These are phyloP conservation scores for Rhizomys pruinosus DNA, from an alignment of 2,113 vertebrate genomes.

Conservation along the genomic window DNA sequence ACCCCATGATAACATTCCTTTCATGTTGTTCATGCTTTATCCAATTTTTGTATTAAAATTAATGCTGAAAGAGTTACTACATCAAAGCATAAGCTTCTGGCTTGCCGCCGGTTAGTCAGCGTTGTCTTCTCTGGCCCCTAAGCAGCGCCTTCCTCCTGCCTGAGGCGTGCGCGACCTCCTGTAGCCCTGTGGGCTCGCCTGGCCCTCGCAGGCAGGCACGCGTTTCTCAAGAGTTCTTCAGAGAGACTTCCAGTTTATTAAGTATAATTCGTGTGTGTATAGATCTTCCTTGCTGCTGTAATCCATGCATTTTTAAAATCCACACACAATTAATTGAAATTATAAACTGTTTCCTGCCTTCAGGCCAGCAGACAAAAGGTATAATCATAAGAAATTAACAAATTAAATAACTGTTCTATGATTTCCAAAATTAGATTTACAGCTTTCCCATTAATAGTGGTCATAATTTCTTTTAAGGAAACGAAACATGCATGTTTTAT, in stretches of 20 bases:
- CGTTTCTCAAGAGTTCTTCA: neutral
- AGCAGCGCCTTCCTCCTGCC: no score
- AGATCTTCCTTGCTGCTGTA: neutral
- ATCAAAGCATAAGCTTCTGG: neutral
- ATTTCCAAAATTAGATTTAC: conserved; percentile 29
- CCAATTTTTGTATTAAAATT: neutral
- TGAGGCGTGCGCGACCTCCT: no score
- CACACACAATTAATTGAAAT: conserved; percentile 48
- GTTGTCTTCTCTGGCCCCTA: neutral
- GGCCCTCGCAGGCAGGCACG: no score
- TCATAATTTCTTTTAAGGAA: conserved; percentile 26
- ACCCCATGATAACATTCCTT: neutral
- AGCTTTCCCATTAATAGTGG: neutral
- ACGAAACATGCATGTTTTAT: neutral
- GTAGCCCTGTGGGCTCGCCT: neutral
- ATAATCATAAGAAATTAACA: conserved; percentile 32
- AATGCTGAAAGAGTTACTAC: neutral
- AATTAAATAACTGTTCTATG: conserved; percentile 13
- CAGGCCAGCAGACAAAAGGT: neutral
- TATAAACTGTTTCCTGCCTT: neutral
- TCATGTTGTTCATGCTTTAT: neutral
- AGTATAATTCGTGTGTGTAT: neutral
- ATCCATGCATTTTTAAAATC: neutral
- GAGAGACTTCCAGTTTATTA: neutral
- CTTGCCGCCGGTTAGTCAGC: neutral